A percentile compares a stretch with the other conserved stretches of the same genome.
These are phyloP conservation scores for Trimorus sp. DNA, from an alignment of 2,888 invertebrate species.

Conservation along the genomic window DNA sequence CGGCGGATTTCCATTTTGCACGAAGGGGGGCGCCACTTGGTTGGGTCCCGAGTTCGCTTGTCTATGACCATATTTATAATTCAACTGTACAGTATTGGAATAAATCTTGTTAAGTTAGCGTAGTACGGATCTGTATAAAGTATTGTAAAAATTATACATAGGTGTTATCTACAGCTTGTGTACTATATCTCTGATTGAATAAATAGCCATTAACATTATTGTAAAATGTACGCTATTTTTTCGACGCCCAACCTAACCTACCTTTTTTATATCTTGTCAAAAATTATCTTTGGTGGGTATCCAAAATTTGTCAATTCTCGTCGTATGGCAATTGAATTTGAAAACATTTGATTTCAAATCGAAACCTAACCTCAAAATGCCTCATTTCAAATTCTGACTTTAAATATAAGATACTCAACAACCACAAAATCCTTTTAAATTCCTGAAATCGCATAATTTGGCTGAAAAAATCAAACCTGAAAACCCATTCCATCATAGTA, in stretches of 20 bases:
- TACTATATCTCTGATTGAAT: conserved; percentile 80
- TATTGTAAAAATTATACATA: conserved; percentile 82
- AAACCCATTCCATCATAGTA: no score
- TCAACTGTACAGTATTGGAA: conserved; percentile 77
- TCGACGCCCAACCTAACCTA: not conserved
- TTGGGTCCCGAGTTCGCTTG: conserved; percentile 52
- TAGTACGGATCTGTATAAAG: conserved; percentile 71
- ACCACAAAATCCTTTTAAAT: conserved; percentile 11
- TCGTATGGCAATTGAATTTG: no score
- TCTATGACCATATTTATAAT: conserved; percentile 69
- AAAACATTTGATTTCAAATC: no score
- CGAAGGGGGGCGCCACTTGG: conserved; percentile 15
- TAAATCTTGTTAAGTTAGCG: conserved; percentile 74
- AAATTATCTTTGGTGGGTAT: no score
- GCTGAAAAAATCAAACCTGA: no score
- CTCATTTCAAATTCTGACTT: no score
- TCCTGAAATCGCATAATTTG: no score
- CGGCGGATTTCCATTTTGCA: conserved; percentile 45
- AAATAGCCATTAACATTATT: conserved; percentile 77
- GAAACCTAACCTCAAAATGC: no score
- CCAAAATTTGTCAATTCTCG: no score
- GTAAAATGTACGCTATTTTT: conserved; percentile 33
- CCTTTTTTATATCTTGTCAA: no score
- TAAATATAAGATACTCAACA: not conserved
- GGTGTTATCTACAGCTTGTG: conserved; percentile 80